Conservation (phyloP, 2,113 vertebrate species). For the Hystrix brachyura region DNA sequence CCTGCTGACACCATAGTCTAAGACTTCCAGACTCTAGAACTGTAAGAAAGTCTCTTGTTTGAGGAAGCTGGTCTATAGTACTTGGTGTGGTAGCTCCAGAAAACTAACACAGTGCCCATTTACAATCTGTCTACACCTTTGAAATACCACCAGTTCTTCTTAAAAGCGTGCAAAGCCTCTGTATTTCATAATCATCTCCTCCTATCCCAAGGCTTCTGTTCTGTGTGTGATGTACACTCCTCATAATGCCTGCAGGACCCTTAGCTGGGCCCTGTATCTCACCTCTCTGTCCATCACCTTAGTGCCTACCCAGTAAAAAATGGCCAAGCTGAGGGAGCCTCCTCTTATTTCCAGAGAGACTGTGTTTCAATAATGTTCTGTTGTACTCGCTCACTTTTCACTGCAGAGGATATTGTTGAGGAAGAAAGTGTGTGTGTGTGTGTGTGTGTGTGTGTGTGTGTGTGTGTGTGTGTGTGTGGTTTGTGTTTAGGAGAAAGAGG, state of each 20-base stretch:
- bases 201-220: background rate
- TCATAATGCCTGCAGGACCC: background rate
- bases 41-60: background rate
- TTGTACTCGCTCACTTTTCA: background rate
- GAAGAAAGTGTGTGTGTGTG: background rate
- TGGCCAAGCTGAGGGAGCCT: background rate
- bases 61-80: background rate
- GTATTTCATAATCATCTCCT: background rate
- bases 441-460: rapidly evolving
- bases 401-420: too few relatives aligned
- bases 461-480: rapidly evolving
- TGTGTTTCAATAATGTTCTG: background rate
- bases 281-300: background rate
- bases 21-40: background rate
- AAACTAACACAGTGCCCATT: rapidly evolving
- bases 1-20: background rate
- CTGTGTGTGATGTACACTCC: background rate
- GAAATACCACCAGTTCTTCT: background rate
- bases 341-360: background rate
- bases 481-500: background rate
- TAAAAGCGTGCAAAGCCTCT: background rate
- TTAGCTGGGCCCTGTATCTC: background rate
- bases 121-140: background rate
- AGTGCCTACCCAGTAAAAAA: background rate
- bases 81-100: background rate